Evolutionary conservation across 2,797 vertebrate species (phyloP).

Genomic region (Gorsachius magnificus): DNA sequence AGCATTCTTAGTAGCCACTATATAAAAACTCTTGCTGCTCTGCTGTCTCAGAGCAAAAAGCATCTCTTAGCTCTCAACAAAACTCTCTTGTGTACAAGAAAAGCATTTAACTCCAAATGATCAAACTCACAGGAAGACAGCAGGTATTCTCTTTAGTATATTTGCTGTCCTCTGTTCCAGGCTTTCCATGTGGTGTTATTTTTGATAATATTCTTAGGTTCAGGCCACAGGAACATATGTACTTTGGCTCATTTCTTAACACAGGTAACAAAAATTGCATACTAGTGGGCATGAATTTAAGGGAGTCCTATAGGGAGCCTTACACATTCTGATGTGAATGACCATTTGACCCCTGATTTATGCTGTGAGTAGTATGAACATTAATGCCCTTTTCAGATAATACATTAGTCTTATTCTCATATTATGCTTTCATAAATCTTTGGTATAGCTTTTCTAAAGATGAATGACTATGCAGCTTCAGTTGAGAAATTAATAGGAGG

Average conservation of each 20-base stretch:
- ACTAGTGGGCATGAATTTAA: neutral
- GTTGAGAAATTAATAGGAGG: constrained; percentile 46
- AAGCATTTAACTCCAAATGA: neutral
- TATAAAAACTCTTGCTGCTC: neutral
- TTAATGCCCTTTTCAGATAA: constrained; percentile 17
- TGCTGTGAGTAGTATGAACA: neutral
- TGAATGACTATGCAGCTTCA: neutral
- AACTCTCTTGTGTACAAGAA: neutral
- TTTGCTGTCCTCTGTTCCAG: neutral
- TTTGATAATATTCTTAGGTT: neutral
- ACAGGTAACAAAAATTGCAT: neutral
- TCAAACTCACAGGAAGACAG: neutral
- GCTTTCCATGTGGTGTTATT: neutral
- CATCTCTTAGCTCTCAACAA: neutral
- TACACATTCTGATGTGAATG: neutral
- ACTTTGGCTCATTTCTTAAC: neutral
- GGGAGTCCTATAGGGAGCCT: neutral
- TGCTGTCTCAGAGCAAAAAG: neutral
- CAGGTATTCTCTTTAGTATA: neutral
- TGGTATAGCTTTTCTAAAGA: constrained; percentile 48
- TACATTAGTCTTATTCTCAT: constrained; percentile 46
- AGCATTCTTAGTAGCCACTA: neutral
- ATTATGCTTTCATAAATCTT: constrained; percentile 44
- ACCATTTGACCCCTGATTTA: constrained; percentile 33
- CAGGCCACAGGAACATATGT: neutral